phyloP scores from a whole-genome alignment of 2,888 invertebrate species.

The Drosophila niveifrons region DNA sequence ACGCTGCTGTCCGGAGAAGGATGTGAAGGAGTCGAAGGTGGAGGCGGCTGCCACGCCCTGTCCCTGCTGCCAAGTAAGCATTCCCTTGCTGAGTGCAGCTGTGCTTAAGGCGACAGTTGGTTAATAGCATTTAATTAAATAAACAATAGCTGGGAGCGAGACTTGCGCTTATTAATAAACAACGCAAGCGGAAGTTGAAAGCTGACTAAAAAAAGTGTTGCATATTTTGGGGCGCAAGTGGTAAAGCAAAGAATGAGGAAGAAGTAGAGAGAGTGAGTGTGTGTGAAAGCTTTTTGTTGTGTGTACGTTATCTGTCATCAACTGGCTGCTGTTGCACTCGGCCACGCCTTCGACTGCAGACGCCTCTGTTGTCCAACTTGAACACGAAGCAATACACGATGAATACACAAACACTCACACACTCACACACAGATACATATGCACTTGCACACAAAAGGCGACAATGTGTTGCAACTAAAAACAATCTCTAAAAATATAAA shows the following conservation, averaged over 20 bases:
- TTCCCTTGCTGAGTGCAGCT: constrained; percentile 63
- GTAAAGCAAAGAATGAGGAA: not conserved
- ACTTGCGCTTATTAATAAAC: constrained; percentile 52
- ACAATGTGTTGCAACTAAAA: constrained; percentile 48
- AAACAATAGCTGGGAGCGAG: constrained; percentile 2
- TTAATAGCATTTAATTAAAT: constrained; percentile 71
- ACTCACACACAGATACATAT: constrained; percentile 46
- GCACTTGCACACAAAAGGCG: constrained; percentile 21
- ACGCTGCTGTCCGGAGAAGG: constrained; percentile 53
- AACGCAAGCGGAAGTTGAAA: constrained; percentile 20
- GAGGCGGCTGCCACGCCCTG: constrained; percentile 30
- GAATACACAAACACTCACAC: constrained; percentile 13
- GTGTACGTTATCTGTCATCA: constrained; percentile 80
- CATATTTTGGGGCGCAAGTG: constrained; percentile 44
- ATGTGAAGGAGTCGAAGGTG: not conserved
- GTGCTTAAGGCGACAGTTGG: constrained; percentile 69
- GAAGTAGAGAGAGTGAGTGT: constrained; percentile 1
- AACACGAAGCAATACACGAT: constrained; percentile 18
- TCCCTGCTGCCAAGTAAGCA: constrained; percentile 40
- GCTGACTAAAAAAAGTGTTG: constrained; percentile 44
- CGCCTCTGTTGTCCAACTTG: constrained; percentile 38
- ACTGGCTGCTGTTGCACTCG: constrained; percentile 13
- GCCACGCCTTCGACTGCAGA: constrained; percentile 2
- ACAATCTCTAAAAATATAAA: constrained; percentile 80
- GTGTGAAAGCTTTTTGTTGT: constrained; percentile 44